Base-by-base conservation (phyloP, 2,113 vertebrate genomes). In the Macroglossus sobrinus region DNA sequence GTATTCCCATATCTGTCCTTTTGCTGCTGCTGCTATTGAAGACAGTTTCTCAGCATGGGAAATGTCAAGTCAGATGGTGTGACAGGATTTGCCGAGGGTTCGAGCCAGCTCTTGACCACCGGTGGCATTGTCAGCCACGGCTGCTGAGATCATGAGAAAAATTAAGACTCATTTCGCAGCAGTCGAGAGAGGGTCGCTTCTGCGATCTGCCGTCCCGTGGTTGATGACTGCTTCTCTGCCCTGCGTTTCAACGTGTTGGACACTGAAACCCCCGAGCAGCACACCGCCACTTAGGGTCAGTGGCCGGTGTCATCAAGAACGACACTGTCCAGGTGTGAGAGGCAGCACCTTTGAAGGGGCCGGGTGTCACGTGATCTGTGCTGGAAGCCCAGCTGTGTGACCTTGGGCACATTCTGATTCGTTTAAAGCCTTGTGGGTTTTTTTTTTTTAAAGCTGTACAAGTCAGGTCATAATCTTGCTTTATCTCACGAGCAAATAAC, bases 91-190 rank as follows among this genome's bases (percentile, higher is more conserved):
- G 35, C 26, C 75, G 50, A 89, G 69, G 79, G 38, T 90, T 6
- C 6, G 69, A 43, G 76, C 92, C 76, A 75, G 28, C 38, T 78
- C 15, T 76, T 74, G 38, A 61, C 22, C 38, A 84, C 26, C 6
- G 45, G 43, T 69, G 84, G 28, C 50, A 26, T 47, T 59, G 50
- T 82, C 47, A 79, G 30, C 43, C 19, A 19, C 61, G 26, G 18
- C 15, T 94, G 30, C 13, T 80, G 84, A 84, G 76, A 82, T 91
- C 93, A 89, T 92, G 76, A 72, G 38, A 6, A 93, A 74, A 91
- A 91, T 91, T 91, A 79, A 94, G 91, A 69, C 38, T 84, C 43
- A 45, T 28, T 84, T 93, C 89, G 64, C 68, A 79, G 68, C 63
- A 55, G 74, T 81, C 35, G n/a, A 35, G 45, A 57, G 53, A 91